Base-by-base conservation (phyloP, 2,888 invertebrate species). In the Cephus runcator region DNA sequence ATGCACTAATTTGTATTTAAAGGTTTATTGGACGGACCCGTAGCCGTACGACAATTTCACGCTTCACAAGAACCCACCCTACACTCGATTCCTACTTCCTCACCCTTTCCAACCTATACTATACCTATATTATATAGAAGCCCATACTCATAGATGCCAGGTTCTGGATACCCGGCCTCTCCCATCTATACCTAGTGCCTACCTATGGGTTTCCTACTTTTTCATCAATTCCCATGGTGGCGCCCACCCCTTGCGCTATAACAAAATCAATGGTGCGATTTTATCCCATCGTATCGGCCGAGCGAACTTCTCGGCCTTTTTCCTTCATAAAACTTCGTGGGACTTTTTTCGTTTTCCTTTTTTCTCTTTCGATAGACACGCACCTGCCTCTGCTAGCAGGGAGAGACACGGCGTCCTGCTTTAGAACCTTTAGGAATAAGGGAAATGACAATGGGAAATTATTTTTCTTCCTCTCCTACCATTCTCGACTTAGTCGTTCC, bases 1-100 rank as follows among this genome's bases (percentile, higher is more conserved):
- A 80, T 86, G 83, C 85, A 85, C 88, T 90, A 89, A 89, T 90
- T 90, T 84, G 88, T 90, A 88, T 90, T 90, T 90, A 90, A 90
- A 90, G 89, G 87, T 90, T 89, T 87, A 88, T 88, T 85, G 88
- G 84, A 83, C 83, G 84, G 80, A 83, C 83, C 83, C 84, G 84
- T 85, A 84, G 81, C 82, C 82, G 84, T 80, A 85, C 86, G 85
- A 90, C 88, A 89, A 90, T 90, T 90, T 90, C 90, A 90, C 86
- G 89, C 81, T 89, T 84, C 87, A 87, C 87, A 82, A 56, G 85
- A 85, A 87, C 81, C 81, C 84, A 85, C 86, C 83, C 81, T 83
- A 80, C 9, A 56, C 56, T 56, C 56, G 1, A 56, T 56, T 56
- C 56, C 56, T 56, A 15, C 23, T 23, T 56, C 56, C 56, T 56